Conservation (phyloP, 1,140 invertebrate species). For the Cardiocondyla obscurior region DNA sequence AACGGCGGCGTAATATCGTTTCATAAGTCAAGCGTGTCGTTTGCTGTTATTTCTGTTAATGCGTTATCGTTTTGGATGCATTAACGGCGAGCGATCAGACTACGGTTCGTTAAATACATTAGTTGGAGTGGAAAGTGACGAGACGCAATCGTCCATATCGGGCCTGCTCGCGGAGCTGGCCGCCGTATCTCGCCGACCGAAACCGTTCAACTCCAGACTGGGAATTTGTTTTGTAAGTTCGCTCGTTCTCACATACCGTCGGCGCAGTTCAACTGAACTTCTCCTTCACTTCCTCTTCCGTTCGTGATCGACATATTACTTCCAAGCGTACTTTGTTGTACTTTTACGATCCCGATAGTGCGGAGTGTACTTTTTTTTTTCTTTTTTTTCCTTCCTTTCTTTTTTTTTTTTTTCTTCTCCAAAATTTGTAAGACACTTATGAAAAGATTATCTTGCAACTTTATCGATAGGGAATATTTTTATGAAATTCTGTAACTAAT, state of each 20-base stretch:
- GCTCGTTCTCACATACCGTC: neutral
- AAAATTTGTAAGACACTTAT: neutral
- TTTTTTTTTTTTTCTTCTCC: constrained; percentile 1
- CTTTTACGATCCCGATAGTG: neutral
- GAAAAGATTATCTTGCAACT: neutral
- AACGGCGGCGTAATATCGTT: constrained; percentile 4
- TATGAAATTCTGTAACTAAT: constrained; percentile 63
- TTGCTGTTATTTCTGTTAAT: constrained; percentile 18
- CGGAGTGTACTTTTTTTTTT: neutral
- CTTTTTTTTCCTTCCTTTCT: constrained; percentile 2
- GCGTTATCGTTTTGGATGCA: constrained; percentile 21
- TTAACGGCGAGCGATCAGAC: neutral
- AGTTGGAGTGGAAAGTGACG: constrained; percentile 48
- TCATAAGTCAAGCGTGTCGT: constrained; percentile 31
- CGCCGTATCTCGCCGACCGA: constrained; percentile 36
- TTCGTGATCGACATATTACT: constrained; percentile 14
- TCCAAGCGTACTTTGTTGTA: neutral
- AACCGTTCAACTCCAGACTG: constrained; percentile 30
- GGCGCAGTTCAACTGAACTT: neutral
- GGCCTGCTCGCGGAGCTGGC: constrained; percentile 19
- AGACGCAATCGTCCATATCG: constrained; percentile 21
- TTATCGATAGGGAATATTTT: constrained; percentile 63
- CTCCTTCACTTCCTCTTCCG: neutral
- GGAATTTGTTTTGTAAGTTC: constrained; percentile 40
- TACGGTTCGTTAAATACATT: constrained; percentile 40